Conservation (phyloP, 2,113 vertebrate genomes). For the Nanger granti region DNA sequence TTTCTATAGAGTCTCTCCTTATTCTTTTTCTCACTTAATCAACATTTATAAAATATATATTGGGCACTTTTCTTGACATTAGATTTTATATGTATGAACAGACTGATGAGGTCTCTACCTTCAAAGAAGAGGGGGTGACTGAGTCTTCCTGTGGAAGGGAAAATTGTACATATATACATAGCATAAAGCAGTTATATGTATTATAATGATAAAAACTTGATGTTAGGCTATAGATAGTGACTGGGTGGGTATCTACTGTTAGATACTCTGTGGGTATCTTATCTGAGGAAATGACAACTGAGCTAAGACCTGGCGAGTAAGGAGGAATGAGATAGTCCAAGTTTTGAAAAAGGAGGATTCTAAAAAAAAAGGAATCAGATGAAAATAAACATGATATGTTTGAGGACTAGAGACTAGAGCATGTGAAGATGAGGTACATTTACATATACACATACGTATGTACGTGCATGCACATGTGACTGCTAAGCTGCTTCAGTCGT, state of each 20-base stretch:
- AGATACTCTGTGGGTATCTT: background rate
- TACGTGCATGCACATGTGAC: background rate
- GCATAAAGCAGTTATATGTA: background rate
- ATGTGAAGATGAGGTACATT: background rate
- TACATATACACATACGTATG: accelerated
- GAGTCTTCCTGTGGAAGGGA: background rate
- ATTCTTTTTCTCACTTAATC: background rate
- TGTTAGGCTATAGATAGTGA: background rate
- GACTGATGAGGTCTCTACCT: background rate
- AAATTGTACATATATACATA: background rate
- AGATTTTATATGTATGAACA: background rate
- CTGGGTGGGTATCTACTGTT: background rate
- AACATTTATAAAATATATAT: background rate
- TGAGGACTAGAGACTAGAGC: background rate
- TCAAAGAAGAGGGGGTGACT: background rate
- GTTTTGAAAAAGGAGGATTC: background rate
- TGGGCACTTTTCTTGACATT: background rate
- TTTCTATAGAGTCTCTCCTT: background rate
- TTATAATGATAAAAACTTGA: background rate
- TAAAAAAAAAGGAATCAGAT: background rate
- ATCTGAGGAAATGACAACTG: background rate
- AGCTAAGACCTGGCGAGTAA: background rate
- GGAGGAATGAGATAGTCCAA: background rate
- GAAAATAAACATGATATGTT: background rate
- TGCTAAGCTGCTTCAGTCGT: background rate